phyloP scores from a whole-genome alignment of 2,888 invertebrate genomes.

The Epinotia brunnichana region DNA sequence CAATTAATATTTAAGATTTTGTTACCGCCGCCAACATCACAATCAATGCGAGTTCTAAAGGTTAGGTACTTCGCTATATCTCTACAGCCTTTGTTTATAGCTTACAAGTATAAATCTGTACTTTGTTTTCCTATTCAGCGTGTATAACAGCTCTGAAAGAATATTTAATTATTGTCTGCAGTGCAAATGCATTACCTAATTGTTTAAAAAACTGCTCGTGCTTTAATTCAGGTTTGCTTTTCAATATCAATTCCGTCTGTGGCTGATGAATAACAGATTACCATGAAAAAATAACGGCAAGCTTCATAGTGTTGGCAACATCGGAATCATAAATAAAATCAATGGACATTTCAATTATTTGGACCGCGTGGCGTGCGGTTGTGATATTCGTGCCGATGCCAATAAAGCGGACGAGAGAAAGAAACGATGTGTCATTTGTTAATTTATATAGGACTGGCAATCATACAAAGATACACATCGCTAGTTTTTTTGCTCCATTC shows the following conservation, averaged over 20 bases:
- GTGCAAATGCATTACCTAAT: neutral
- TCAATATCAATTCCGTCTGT: neutral
- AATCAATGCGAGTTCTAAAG: slow-evolving; percentile 27
- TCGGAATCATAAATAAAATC: slow-evolving; percentile 77
- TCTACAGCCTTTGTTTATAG: slow-evolving; percentile 2
- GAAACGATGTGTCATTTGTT: slow-evolving; percentile 52
- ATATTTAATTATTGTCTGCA: neutral
- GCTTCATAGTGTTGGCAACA: slow-evolving; percentile 66
- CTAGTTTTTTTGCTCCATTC: slow-evolving; percentile 45
- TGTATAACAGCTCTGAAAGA: neutral
- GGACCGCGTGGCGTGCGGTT: slow-evolving; percentile 79
- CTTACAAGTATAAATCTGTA: slow-evolving; percentile 3
- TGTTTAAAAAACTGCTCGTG: neutral
- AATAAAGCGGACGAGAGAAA: slow-evolving; percentile 75
- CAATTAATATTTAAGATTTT: slow-evolving; percentile 79
- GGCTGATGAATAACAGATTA: slow-evolving; percentile 17
- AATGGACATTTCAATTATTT: slow-evolving; percentile 83
- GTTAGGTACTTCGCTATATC: slow-evolving; percentile 17
- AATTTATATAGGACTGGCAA: slow-evolving; percentile 45
- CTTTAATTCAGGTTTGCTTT: neutral
- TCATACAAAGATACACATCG: slow-evolving; percentile 45
- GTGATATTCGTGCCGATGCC: slow-evolving; percentile 78
- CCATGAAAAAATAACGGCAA: slow-evolving; percentile 57
- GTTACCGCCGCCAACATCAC: slow-evolving; percentile 53
- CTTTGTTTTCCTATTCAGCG: slow-evolving; percentile 2